Conservation (phyloP, 1,140 invertebrate species). For the Oryzaephilus surinamensis region DNA sequence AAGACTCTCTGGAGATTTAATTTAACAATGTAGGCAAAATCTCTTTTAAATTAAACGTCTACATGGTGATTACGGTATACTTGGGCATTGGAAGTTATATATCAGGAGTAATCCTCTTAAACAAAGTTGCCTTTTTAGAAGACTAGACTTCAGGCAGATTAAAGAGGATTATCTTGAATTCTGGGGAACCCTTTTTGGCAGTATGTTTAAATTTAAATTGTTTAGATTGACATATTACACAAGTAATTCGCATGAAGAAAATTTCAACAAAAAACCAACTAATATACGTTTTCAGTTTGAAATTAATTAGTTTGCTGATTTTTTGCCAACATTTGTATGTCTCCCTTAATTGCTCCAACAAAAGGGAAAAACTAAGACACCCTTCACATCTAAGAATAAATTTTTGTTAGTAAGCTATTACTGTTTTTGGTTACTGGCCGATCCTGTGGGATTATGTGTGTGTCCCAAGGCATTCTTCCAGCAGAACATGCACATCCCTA, state of each 20-base stretch:
- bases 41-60: constrained; percentile 20
- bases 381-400: too few species aligned
- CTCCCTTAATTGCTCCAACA: too few species aligned
- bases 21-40: constrained; percentile 14
- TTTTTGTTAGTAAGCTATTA: too few species aligned
- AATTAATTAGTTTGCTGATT: too few species aligned
- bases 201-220: constrained; percentile 18
- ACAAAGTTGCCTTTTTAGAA: constrained; percentile 26
- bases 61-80: constrained; percentile 16
- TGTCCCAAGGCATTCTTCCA: constrained; percentile 12
- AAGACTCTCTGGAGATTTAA: constrained; percentile 13
- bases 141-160: constrained; percentile 23
- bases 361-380: too few species aligned
- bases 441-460: neutral
- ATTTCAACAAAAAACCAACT: too few species aligned
- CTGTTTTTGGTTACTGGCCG: too few species aligned
- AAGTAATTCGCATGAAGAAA: too few species aligned
- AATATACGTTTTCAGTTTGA: too few species aligned
- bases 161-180: constrained; percentile 21
- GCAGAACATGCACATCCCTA: constrained; percentile 18
- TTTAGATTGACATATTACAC: constrained; percentile 10
- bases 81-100: constrained; percentile 22
- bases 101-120: constrained; percentile 27
- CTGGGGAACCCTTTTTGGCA: constrained; percentile 15
- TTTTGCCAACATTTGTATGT: too few species aligned